Base-by-base conservation (phyloP, 2,113 vertebrate species). In the Progne subis region DNA sequence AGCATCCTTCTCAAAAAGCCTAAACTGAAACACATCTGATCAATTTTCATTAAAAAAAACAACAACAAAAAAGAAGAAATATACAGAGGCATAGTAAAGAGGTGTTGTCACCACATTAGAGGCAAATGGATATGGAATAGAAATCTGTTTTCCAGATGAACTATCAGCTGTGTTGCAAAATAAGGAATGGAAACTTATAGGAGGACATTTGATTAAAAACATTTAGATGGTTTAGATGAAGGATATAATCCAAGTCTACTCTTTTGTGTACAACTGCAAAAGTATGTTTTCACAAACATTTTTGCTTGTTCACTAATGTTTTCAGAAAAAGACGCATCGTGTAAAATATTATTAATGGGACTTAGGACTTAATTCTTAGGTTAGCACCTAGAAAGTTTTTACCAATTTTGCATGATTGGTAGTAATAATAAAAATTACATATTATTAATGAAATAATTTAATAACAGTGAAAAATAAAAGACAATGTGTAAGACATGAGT, bases 61-160 rank as follows among this genome's bases (percentile, higher is more conserved):
- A 67, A 44, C 20, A 81, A 61, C 55, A 60, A 9, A 65, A 21
- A 92, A 28, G 6, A 78, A 85, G 46, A 87, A 92, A 85, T 43
- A 80, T n/a, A 77, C 32, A 92, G 25, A 94, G 68, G 93, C 43
- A 65, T 24, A 83, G 75, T 55, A 91, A 92, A 70, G 70, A 90
- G 79, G 50, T 88, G 55, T 77, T 94, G 82, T 90, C 89, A 94
- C 61, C 76, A 92, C 88, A 93, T 71, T 83, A 96, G 65, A 88
- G 67, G 76, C 55, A 96, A 96, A 93, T 70, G 47, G 43, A 88
- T 41, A 34, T 6, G 1, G 63, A 92, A 85, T 2, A 93, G 52
- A 82, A 95, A 82, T 92, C 86, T 95, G 92, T 88, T 95, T 91
- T 85, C 76, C 94, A 96, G 93, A 94, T 90, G 88, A 94, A 56